These are phyloP conservation scores for Oenanthe melanoleuca DNA, from an alignment of 2,113 vertebrate genomes.

Conservation along the genomic window DNA sequence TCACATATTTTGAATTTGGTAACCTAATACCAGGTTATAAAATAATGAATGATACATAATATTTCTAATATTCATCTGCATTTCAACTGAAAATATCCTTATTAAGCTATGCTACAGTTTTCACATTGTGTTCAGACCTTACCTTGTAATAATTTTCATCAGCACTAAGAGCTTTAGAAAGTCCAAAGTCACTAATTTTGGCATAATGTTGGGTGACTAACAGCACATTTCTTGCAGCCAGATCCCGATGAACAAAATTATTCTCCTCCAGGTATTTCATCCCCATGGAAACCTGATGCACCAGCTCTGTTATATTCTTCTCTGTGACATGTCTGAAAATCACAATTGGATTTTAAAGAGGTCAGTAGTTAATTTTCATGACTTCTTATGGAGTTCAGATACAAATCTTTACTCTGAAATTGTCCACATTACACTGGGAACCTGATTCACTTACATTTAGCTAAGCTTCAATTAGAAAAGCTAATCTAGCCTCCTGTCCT, in stretches of 20 bases:
- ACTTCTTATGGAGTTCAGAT: conserved; percentile 1
- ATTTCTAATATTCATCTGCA: not conserved
- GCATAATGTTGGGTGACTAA: conserved; percentile 97
- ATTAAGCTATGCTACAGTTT: not conserved
- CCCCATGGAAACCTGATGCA: conserved; percentile 96
- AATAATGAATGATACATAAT: not conserved
- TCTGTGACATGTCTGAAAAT: conserved; percentile 80
- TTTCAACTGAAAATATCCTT: not conserved
- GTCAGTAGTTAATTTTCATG: not conserved
- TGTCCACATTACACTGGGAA: not conserved
- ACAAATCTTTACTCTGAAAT: not conserved
- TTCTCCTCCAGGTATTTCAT: conserved; percentile 98
- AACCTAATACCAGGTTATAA: not conserved
- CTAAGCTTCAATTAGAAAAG: not conserved
- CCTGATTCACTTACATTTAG: not conserved
- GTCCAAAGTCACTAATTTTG: conserved; percentile 99
- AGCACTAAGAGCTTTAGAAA: conserved; percentile 91
- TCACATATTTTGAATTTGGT: not conserved
- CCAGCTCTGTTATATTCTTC: conserved; percentile 94
- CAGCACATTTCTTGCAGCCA: conserved; percentile 95
- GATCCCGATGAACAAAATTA: conserved; percentile 95
- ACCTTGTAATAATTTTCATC: conserved; percentile 88
- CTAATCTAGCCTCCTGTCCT: not conserved
- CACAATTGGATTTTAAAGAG: conserved; percentile 18
- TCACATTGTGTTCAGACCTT: not conserved